phyloP scores from a whole-genome alignment of 2,797 vertebrate genomes.

The Helostoma temminkii region DNA sequence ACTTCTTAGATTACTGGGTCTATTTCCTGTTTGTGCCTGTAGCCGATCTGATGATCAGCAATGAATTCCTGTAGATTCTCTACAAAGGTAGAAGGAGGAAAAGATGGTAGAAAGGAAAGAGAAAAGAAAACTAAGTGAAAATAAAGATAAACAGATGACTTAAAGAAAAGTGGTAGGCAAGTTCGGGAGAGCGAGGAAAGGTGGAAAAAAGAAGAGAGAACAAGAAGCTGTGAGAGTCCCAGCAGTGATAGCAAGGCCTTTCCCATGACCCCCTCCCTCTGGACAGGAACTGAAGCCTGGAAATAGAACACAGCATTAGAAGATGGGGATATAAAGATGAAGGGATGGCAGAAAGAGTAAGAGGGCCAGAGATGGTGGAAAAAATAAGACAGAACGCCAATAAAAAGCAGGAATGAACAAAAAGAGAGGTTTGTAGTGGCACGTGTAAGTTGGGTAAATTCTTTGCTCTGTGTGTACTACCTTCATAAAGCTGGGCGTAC shows the following conservation, averaged over 20 bases:
- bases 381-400: constrained; percentile 28
- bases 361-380: constrained; percentile 39
- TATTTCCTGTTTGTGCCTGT: constrained; percentile 70
- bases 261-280: constrained; percentile 86
- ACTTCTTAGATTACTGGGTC: constrained; percentile 61
- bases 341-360: constrained; percentile 38
- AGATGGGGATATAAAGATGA: constrained; percentile 42
- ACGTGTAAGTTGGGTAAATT: constrained; percentile 54
- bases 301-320: constrained; percentile 77
- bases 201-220: constrained; percentile 53
- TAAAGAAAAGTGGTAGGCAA: constrained; percentile 5
- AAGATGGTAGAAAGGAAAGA: background rate
- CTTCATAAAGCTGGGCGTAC: constrained; percentile 96
- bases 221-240: constrained; percentile 74
- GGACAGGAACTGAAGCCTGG: constrained; percentile 79
- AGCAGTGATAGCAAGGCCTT: constrained; percentile 84
- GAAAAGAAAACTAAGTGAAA: constrained; percentile 3
- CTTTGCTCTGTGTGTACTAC: constrained; percentile 78
- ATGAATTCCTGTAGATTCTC: constrained; percentile 26
- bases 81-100: background rate
- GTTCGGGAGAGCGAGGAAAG: constrained; percentile 37
- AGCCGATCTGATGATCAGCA: constrained; percentile 46
- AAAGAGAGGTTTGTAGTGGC: constrained; percentile 21
- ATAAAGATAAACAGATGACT: constrained; percentile 4
- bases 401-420: constrained; percentile 22